These are phyloP conservation scores for Arizona elegans DNA, from an alignment of 2,113 vertebrate genomes.

Conservation along the genomic window DNA sequence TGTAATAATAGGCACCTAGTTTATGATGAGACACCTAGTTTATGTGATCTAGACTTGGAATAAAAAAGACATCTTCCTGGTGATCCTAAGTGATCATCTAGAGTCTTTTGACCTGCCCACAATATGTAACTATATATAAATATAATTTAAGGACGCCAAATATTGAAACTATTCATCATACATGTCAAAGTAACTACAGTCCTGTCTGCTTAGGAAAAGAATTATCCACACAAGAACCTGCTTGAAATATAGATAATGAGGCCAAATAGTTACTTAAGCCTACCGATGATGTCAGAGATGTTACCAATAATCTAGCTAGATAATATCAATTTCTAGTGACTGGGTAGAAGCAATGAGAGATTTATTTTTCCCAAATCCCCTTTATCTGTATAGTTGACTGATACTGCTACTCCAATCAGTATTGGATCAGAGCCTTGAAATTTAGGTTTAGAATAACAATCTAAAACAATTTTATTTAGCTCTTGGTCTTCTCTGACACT, in stretches of 20 bases:
- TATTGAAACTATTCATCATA: not conserved
- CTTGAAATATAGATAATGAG: not conserved
- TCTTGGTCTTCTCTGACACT: constrained; percentile 9
- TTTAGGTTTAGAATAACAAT: not conserved
- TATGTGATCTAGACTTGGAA: not conserved
- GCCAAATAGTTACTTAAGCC: not conserved
- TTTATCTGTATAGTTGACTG: not conserved
- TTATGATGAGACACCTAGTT: not conserved
- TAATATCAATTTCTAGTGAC: not conserved
- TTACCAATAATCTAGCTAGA: not conserved
- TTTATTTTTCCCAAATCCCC: not conserved
- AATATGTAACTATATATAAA: not conserved
- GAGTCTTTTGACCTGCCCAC: too few relatives aligned
- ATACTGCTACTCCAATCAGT: not conserved
- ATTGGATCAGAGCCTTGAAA: not conserved
- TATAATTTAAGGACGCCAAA: not conserved
- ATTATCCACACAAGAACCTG: not conserved
- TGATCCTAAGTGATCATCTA: not conserved
- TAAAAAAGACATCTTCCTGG: not conserved
- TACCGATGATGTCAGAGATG: not conserved
- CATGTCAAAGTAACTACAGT: not conserved
- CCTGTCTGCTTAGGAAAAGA: not conserved
- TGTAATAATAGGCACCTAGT: not conserved
- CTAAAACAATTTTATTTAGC: constrained; percentile 1
- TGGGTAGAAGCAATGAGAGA: not conserved